phyloP scores from a whole-genome alignment of 2,888 invertebrate genomes.

The Xestobium rufovillosum region DNA sequence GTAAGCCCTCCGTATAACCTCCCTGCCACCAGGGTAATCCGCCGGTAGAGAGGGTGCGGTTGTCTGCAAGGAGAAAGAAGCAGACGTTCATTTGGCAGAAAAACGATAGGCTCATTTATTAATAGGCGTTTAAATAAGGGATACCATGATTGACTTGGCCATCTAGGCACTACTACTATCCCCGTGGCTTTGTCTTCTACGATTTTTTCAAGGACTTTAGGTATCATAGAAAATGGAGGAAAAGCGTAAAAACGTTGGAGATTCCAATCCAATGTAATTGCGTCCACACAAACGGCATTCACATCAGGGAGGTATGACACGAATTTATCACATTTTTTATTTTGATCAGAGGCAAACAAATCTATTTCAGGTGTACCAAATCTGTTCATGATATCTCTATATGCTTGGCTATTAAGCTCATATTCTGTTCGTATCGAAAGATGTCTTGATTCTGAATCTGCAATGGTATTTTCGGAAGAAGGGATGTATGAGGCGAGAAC shows the following conservation, averaged over 20 bases:
- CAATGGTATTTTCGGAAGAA: conserved; percentile 27
- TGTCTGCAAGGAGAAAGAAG: conserved; percentile 26
- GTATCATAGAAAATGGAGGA: conserved; percentile 27
- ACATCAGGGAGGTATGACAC: conserved; percentile 27
- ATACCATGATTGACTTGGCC: conserved; percentile 30
- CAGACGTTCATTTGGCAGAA: conserved; percentile 23
- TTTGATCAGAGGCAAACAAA: conserved; percentile 25
- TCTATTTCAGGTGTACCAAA: conserved; percentile 25
- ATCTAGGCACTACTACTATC: conserved; percentile 29
- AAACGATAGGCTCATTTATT: conserved; percentile 17
- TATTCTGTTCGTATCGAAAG: conserved; percentile 16
- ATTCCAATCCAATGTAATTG: conserved; percentile 26
- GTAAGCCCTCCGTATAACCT: conserved; percentile 24
- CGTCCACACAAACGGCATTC: conserved; percentile 23
- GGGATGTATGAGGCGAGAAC: conserved; percentile 31
- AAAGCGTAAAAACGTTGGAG: conserved; percentile 23
- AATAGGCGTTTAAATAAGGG: conserved; percentile 23
- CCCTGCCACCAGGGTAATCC: conserved; percentile 28
- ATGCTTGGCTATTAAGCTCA: conserved; percentile 12
- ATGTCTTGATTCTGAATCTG: conserved; percentile 21
- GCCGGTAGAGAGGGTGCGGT: conserved; percentile 22
- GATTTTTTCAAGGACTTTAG: conserved; percentile 29
- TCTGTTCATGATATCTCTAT: conserved; percentile 15
- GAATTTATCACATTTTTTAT: conserved; percentile 26
- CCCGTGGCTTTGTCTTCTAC: conserved; percentile 26